These are phyloP conservation scores for Archivesica marissinica DNA, from an alignment of 1,140 invertebrate genomes.

Conservation along the genomic window DNA sequence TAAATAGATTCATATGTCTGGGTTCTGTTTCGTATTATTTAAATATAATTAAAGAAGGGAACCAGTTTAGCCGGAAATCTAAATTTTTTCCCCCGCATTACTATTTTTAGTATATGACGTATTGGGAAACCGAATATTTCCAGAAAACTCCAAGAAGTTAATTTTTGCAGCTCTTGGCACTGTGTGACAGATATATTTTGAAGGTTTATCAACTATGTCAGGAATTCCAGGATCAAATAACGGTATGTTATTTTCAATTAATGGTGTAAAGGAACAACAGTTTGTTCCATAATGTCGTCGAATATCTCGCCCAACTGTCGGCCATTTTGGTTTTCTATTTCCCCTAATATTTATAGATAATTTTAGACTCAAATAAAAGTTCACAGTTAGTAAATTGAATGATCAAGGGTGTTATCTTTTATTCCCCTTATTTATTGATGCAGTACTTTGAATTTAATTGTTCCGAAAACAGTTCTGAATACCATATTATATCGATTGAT, in stretches of 20 bases:
- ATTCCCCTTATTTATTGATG: background rate
- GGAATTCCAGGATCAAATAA: background rate
- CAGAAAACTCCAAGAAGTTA: background rate
- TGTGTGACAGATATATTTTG: background rate
- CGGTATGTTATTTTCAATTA: background rate
- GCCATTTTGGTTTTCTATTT: background rate
- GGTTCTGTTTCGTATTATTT: too few species aligned
- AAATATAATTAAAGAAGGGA: too few species aligned
- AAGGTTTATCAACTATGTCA: background rate
- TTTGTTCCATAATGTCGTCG: background rate
- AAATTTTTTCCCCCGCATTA: too few species aligned
- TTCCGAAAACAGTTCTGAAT: background rate
- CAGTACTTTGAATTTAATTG: background rate
- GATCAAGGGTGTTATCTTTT: too few species aligned
- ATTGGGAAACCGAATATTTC: constrained; percentile 27
- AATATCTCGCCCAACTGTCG: background rate
- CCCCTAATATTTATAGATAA: background rate
- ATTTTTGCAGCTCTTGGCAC: background rate
- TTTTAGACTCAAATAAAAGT: background rate
- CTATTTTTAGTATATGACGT: constrained; percentile 52
- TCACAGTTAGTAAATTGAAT: background rate
- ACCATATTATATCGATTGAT: too few species aligned
- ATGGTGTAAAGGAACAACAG: too few species aligned
- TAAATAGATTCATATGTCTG: too few species aligned
- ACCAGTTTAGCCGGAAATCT: too few species aligned